Conservation (phyloP, 2,113 vertebrate species). For the Calidris pugnax region DNA sequence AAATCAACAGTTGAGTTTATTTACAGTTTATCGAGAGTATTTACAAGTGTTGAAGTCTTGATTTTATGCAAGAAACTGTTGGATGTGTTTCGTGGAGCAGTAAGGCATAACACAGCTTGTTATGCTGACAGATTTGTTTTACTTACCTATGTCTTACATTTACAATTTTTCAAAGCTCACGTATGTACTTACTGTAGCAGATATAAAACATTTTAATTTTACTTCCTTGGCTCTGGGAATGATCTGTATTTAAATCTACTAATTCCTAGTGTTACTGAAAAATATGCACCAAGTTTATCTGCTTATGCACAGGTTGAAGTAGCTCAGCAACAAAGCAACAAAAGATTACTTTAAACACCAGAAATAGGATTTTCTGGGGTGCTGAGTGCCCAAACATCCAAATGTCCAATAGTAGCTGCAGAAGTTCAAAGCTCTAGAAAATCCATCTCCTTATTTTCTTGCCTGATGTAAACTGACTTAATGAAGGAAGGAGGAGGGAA, state of each 20-base stretch:
- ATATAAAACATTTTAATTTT: not conserved
- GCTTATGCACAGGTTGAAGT: not conserved
- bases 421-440: not conserved
- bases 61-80: not conserved
- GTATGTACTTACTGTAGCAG: not conserved
- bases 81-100: not conserved
- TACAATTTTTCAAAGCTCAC: slow-evolving; percentile 19
- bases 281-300: not conserved
- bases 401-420: not conserved
- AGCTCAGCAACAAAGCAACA: not conserved
- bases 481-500: not conserved
- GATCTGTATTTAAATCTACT: slow-evolving; percentile 27
- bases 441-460: not conserved
- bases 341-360: slow-evolving; percentile 16
- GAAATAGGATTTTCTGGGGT: slow-evolving; percentile 10
- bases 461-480: not conserved
- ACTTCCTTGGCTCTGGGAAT: not conserved
- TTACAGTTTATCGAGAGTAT: not conserved
- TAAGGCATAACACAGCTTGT: not conserved
- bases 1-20: not conserved
- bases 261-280: slow-evolving; percentile 5
- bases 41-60: not conserved
- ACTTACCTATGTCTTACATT: slow-evolving; percentile 6
- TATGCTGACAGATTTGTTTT: not conserved
- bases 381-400: not conserved